Evolutionary conservation across 2,888 invertebrate species (phyloP).

Genomic region (Caenorhabditis sp.): DNA sequence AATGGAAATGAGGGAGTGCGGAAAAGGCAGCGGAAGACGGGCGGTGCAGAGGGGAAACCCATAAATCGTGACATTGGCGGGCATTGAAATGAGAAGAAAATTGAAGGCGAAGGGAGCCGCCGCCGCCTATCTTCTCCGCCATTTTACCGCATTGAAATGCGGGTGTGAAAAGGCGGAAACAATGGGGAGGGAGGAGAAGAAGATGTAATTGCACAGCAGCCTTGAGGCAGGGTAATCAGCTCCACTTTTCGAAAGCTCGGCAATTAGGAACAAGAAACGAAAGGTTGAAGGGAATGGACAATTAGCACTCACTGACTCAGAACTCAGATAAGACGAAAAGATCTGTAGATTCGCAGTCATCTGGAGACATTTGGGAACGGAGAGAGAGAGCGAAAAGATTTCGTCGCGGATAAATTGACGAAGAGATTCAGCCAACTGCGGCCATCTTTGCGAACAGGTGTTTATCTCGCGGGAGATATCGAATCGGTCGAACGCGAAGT

Average conservation of each 20-base stretch:
- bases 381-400: background rate
- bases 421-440: background rate
- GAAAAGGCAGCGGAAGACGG: background rate
- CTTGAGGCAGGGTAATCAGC: too few species aligned
- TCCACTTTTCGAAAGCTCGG: too few species aligned
- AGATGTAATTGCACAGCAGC: too few species aligned
- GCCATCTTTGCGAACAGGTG: conserved; percentile 34
- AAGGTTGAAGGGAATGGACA: background rate
- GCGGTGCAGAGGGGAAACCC: conserved; percentile 28
- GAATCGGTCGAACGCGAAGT: too few species aligned
- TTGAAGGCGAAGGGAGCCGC: conserved; percentile 20
- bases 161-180: background rate
- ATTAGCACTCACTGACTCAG: too few species aligned
- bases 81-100: conserved; percentile 28
- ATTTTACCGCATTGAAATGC: background rate
- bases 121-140: background rate
- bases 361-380: too few species aligned
- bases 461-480: conserved; percentile 27
- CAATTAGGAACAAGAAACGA: too few species aligned
- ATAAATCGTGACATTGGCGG: conserved; percentile 50
- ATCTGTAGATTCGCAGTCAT: background rate
- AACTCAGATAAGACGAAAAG: background rate
- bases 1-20: conserved; percentile 50
- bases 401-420: background rate
- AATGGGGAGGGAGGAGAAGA: too few species aligned